Evolutionary conservation across 2,888 invertebrate species (phyloP).

Genomic region (Lepidonotus clava): DNA sequence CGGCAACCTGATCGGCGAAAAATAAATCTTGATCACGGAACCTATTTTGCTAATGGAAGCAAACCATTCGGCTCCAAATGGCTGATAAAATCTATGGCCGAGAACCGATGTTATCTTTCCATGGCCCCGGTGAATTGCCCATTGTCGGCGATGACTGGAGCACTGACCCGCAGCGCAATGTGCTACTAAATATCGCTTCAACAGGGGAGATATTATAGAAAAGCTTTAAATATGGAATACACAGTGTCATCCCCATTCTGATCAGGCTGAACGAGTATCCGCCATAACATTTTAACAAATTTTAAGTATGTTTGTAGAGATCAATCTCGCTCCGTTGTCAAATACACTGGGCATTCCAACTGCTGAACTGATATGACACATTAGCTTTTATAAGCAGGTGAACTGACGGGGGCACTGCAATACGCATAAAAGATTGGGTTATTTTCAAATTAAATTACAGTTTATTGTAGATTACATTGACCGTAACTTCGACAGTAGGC

Average conservation of each 20-base stretch:
- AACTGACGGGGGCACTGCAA: not conserved
- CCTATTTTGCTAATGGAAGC: slow-evolving; percentile 39
- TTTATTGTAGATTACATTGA: not conserved
- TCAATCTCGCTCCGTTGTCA: not conserved
- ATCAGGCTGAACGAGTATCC: not conserved
- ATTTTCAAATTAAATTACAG: not conserved
- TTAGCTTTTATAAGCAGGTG: not conserved
- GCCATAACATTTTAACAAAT: slow-evolving; percentile 12
- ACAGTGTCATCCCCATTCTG: slow-evolving; percentile 12
- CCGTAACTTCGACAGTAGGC: not conserved
- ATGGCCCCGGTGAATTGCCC: not conserved
- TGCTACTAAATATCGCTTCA: slow-evolving; percentile 42
- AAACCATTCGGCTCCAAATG: slow-evolving; percentile 2
- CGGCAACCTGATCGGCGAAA: not conserved
- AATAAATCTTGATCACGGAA: slow-evolving; percentile 26
- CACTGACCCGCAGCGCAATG: not conserved
- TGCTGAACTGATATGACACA: not conserved
- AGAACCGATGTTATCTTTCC: slow-evolving; percentile 16
- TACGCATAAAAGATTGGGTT: not conserved
- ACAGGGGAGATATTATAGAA: not conserved
- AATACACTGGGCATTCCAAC: not conserved
- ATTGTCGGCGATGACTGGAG: slow-evolving; percentile 22
- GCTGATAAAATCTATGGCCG: not conserved
- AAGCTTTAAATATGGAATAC: slow-evolving; percentile 35
- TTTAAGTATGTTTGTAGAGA: not conserved